Evolutionary conservation across 2,888 invertebrate species (phyloP), one percentile per base, ranked within the genome.

Genomic region (Iselma pallidipennis): DNA sequence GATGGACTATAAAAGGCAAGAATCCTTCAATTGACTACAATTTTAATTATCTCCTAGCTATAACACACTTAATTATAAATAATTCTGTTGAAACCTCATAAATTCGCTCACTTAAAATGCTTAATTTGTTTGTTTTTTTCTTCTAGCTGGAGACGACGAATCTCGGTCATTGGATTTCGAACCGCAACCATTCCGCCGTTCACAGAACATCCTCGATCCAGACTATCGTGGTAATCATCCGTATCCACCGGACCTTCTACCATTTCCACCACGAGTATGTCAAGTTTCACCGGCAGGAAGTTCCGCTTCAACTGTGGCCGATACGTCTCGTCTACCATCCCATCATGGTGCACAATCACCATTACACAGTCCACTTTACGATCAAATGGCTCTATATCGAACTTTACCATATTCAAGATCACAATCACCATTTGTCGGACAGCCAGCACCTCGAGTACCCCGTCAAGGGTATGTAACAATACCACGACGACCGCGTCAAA

Each of bases 401-500:
- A 94, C 94, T 2, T 79, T 94, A 58, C 94, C 94, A 9, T 91
- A 93, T 81, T 91, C 92, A 29, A 84, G 82, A 61, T 91, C 91
- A 28, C 90, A 91, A 65, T 91, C 91, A n/a, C 91, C 91, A 0
- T 91, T 91, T 71, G 86, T 89, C 28, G 87, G 88, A 14, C 57
- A 60, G 9, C 57, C 64, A 5, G 49, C 64, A 2, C 45, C 45
- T 4, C 26, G 64, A 12, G 19, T 64, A 10, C 64, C 68, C 29
- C 91, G 91, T 28, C 75, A 74, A 9, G 94, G 93, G 10, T 94
- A 94, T 78, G 93, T 94, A 48, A 94, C 94, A 14, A 93, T 95
- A 63, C 94, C 94, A 0, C 85, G 94, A 69, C 85, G 93, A 74
- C 94, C 93, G 0, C 84, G 94, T 66, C 91, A 92, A 0, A 92